phyloP scores from a whole-genome alignment of 2,888 invertebrate genomes.

The Phasia obesa region DNA sequence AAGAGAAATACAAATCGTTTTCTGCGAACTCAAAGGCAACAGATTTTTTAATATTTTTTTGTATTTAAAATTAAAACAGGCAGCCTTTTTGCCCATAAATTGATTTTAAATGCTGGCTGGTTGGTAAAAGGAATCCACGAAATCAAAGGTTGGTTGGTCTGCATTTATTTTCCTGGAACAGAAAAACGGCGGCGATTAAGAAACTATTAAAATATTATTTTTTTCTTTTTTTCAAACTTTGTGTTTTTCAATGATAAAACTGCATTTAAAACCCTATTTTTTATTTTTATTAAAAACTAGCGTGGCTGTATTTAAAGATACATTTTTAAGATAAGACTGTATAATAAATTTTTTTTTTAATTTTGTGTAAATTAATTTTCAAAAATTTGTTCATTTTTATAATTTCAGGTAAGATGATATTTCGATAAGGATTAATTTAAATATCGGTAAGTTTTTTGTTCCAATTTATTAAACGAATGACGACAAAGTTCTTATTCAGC shows the following conservation, averaged over 20 bases:
- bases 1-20: conserved; percentile 19
- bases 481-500: no score
- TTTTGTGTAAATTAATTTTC: background rate
- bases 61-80: conserved; percentile 1
- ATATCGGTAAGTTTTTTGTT: background rate
- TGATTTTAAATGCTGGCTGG: conserved; percentile 33
- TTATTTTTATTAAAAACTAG: no score
- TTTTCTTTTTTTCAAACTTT: background rate
- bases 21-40: conserved; percentile 52
- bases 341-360: background rate
- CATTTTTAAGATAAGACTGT: no score
- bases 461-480: background rate
- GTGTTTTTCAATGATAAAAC: background rate
- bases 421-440: background rate
- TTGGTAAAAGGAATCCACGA: background rate
- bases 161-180: conserved; percentile 1
- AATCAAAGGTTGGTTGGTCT: background rate
- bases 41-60: conserved; percentile 11
- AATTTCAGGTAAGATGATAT: conserved; percentile 31
- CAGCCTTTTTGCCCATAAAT: conserved; percentile 16
- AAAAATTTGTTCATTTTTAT: conserved; percentile 6
- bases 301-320: background rate
- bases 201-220: background rate
- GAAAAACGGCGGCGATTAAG: background rate
- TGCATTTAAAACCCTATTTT: no score